Base-by-base conservation (phyloP, 2,797 vertebrate genomes). In the Microcaecilia unicolor region DNA sequence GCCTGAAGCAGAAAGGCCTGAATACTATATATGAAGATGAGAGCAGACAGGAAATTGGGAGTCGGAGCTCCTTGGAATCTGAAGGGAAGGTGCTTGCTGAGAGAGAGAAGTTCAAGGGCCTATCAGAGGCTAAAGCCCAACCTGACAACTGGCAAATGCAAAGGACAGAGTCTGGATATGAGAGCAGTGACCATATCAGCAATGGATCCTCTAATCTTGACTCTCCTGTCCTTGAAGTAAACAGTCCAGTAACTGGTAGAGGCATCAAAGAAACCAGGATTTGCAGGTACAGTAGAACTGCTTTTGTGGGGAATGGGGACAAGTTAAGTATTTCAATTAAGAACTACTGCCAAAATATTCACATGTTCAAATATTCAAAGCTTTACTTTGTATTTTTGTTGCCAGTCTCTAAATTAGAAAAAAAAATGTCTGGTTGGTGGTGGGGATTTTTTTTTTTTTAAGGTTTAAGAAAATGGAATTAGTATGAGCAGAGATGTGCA, bases 1-100 rank as follows among this genome's bases (percentile, higher is more conserved):
- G 74, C n/a, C 70, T 67, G 18, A 83, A 86, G 55, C 86, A 82
- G 10, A 93, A 91, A 64, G 80, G 80, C 35, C 75, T 99, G 25
- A 87, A 91, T 90, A 98, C 96, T 22, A 97, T 99, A 34, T 97
- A 94, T 5, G 96, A 99, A 72, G 93, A 98, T 6, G 96, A 95
- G 67, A 76, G 76, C 22, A 87, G 80, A 60, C 85, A 84, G 2
- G 92, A 93, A 37, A 76, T 54, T 0, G 92, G 87, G 45, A 91
- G 89, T 63, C 74, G 80, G 28, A 90, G 79, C 57, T 92, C 89
- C 1, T 56, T 91, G 55, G 93, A 95, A 33, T 88, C 84, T 0
- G 80, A 84, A 5, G 68, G 84, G 20, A 84, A 82, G 37, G 81
- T 76, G 4, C 69, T 72, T 40, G 39, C 3, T 18, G 78, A 82